phyloP scores from a whole-genome alignment of 2,113 vertebrate genomes.

The Cettia cetti region DNA sequence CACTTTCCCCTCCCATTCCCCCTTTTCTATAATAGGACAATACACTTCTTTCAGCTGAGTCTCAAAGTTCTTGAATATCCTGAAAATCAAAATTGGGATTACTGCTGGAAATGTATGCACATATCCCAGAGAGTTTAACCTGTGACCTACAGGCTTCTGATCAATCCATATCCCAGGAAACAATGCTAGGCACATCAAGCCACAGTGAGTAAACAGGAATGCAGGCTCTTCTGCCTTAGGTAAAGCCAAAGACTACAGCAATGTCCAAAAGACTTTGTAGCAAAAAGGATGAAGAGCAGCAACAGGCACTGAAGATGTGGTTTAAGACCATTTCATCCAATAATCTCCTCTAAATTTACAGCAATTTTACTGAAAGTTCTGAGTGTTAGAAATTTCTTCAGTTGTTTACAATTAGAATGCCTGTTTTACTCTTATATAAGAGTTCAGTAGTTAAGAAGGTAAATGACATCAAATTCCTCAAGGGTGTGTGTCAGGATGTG shows the following conservation, averaged over 20 bases:
- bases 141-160: not conserved
- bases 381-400: not conserved
- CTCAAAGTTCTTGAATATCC: not conserved
- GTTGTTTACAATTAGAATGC: not conserved
- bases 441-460: not conserved
- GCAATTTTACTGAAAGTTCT: not conserved
- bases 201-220: not conserved
- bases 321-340: not conserved
- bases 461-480: not conserved
- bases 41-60: constrained; percentile 22
- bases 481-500: not conserved
- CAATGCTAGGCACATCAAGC: not conserved
- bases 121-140: not conserved
- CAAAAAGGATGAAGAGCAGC: not conserved
- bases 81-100: constrained; percentile 10
- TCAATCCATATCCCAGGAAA: not conserved
- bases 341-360: not conserved
- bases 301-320: not conserved
- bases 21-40: not conserved
- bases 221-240: not conserved
- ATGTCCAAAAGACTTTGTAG: not conserved
- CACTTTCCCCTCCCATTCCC: not conserved
- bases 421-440: not conserved
- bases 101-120: not conserved
- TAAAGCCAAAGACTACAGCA: not conserved